Evolutionary conservation across 2,113 vertebrate genomes (phyloP).

Genomic region (Telmatochromis sp.): DNA sequence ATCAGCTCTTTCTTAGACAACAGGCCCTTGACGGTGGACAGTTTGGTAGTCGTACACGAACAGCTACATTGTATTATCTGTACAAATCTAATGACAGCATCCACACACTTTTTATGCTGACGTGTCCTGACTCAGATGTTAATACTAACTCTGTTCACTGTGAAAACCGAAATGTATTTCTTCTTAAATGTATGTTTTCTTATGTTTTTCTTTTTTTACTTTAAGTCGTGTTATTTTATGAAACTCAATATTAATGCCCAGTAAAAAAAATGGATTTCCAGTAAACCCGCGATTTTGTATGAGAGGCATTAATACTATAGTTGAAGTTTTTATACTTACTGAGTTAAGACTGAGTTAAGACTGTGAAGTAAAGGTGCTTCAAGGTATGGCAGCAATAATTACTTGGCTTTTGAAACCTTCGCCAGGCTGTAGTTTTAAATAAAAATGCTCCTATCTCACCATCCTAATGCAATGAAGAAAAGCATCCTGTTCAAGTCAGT

Average conservation of each 20-base stretch:
- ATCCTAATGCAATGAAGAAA: not conserved
- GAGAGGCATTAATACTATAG: not conserved
- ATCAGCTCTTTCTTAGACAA: not conserved
- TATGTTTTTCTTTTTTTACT: not conserved
- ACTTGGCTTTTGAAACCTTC: not conserved
- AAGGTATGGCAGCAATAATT: not conserved
- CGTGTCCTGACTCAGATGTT: rapidly evolving
- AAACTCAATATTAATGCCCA: not conserved
- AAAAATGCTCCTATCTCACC: not conserved
- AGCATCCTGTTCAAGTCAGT: not conserved
- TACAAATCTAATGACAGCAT: not conserved
- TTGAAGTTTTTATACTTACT: rapidly evolving
- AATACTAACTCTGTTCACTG: not conserved
- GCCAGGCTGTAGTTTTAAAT: not conserved
- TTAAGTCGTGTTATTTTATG: not conserved
- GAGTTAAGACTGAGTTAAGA: not conserved
- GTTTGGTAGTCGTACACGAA: not conserved
- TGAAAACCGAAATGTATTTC: not conserved
- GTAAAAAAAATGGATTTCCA: not conserved
- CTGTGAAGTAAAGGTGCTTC: not conserved
- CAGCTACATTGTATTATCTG: not conserved
- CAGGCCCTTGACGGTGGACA: rapidly evolving
- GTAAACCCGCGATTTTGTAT: rapidly evolving
- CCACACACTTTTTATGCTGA: not conserved
- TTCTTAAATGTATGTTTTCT: not conserved